Percentiles rank a stretch among this genome's conserved stretches.
phyloP scores from a whole-genome alignment of 2,888 invertebrate species.

The Acanthosepion pharaonis region DNA sequence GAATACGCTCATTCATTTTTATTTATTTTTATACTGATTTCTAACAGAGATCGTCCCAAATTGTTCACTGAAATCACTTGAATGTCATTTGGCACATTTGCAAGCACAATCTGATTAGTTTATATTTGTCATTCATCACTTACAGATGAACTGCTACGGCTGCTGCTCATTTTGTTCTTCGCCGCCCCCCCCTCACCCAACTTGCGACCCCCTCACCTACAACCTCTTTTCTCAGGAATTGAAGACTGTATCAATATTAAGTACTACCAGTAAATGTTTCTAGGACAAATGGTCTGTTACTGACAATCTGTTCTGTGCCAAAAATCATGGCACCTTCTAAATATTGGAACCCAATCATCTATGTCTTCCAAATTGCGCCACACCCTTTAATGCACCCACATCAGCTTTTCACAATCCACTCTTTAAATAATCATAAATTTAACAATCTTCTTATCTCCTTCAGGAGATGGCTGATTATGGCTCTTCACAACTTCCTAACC shows the following conservation, averaged over 20 bases:
- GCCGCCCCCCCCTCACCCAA: accelerated
- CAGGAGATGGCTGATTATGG: no score
- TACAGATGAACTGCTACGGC: not conserved
- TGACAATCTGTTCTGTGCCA: not conserved
- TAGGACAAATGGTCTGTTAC: not conserved
- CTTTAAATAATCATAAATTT: not conserved
- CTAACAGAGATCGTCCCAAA: not conserved
- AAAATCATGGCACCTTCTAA: not conserved
- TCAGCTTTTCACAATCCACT: not conserved
- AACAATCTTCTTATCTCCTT: no score
- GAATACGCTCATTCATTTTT: not conserved
- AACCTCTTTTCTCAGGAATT: no score
- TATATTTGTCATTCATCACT: constrained; percentile 33
- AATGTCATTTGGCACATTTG: constrained; percentile 15
- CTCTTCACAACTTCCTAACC: no score
- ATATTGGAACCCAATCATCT: not conserved
- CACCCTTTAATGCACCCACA: not conserved
- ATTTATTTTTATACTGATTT: not conserved
- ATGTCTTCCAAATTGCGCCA: not conserved
- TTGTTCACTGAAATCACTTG: not conserved
- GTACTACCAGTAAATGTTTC: not conserved
- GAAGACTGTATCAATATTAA: not conserved
- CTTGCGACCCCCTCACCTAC: not conserved
- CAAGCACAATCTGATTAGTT: constrained; percentile 33
- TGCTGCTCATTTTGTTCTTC: not conserved